A percentile compares a stretch with the other conserved stretches of the same genome.
Conservation (phyloP, 2,888 invertebrate genomes). For the Cheilosia variabilis region DNA sequence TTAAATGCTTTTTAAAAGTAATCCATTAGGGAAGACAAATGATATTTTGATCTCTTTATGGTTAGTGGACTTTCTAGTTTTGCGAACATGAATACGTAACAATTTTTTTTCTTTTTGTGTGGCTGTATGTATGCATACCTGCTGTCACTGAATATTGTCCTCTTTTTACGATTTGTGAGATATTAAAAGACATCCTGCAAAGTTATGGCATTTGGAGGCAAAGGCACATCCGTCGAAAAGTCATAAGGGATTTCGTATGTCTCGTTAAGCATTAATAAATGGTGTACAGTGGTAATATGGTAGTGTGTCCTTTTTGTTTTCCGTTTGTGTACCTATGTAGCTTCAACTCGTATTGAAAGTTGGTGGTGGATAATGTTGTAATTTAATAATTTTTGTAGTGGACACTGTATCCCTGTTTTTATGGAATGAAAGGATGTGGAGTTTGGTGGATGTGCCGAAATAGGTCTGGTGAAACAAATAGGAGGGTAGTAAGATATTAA, state of each 20-base stretch:
- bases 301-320: conserved; percentile 32
- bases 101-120: conserved; percentile 1
- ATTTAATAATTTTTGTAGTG: conserved; percentile 37
- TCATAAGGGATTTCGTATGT: conserved; percentile 51
- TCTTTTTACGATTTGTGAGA: conserved; percentile 54
- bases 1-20: conserved; percentile 76
- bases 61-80: conserved; percentile 74
- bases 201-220: conserved; percentile 38
- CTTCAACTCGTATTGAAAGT: neutral
- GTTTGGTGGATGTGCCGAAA: too few species aligned
- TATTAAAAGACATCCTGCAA: conserved; percentile 47
- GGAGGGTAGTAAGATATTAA: too few species aligned
- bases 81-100: conserved; percentile 53
- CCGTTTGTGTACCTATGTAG: neutral
- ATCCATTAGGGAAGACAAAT: conserved; percentile 77
- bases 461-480: too few species aligned
- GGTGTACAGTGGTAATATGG: conserved; percentile 35
- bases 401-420: too few species aligned
- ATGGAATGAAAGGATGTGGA: too few species aligned
- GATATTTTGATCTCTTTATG: conserved; percentile 77
- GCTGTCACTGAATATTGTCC: conserved; percentile 34
- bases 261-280: conserved; percentile 47
- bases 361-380: conserved; percentile 1
- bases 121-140: conserved; percentile 23
- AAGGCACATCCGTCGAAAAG: conserved; percentile 32